Evolutionary conservation across 1,140 invertebrate species (phyloP).

Genomic region (Luehdorfia chinensis): DNA sequence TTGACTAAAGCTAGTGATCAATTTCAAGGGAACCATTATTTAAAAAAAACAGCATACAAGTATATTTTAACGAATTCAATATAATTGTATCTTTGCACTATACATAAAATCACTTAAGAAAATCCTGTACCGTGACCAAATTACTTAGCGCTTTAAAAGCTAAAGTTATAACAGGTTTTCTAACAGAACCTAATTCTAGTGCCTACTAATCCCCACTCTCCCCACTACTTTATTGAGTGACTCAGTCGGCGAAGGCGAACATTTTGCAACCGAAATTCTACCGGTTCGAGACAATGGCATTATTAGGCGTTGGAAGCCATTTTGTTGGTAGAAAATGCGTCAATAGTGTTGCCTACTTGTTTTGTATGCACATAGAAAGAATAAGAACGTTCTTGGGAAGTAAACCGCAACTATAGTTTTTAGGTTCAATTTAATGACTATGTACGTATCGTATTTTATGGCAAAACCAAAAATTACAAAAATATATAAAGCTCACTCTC

Average conservation of each 20-base stretch:
- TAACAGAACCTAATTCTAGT: constrained; percentile 19
- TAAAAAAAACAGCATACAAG: too few species aligned
- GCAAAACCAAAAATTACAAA: too few species aligned
- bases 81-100: too few species aligned
- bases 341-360: background rate
- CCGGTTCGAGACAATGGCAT: constrained; percentile 67
- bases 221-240: constrained; percentile 41
- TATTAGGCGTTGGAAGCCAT: constrained; percentile 62
- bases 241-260: constrained; percentile 55
- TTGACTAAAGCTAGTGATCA: too few species aligned
- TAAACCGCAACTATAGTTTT: too few species aligned
- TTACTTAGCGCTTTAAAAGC: background rate
- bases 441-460: too few species aligned
- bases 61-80: too few species aligned
- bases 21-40: too few species aligned
- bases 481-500: too few species aligned
- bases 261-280: constrained; percentile 72
- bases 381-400: constrained; percentile 3
- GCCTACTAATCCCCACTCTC: constrained; percentile 26
- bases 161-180: constrained; percentile 20
- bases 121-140: background rate
- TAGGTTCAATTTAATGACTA: background rate
- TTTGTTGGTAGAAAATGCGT: constrained; percentile 36
- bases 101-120: background rate
- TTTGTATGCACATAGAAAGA: constrained; percentile 15